phyloP scores from a whole-genome alignment of 2,888 invertebrate species.

The Conistra vaccinii region DNA sequence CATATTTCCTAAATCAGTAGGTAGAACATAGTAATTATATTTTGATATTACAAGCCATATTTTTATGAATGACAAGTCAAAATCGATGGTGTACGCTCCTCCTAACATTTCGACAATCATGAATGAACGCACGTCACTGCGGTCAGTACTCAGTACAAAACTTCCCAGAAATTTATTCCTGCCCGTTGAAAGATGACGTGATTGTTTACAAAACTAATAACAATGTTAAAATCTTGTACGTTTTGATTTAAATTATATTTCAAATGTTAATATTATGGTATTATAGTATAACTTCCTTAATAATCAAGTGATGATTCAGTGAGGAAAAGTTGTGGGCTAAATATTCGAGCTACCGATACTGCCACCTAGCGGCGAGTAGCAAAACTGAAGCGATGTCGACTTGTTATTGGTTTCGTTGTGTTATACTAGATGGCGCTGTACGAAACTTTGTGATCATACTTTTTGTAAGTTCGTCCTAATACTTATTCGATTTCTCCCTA shows the following conservation, averaged over 20 bases:
- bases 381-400: conserved; percentile 39
- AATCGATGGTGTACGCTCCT: not conserved
- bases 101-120: not conserved
- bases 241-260: not conserved
- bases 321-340: not conserved
- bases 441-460: not conserved
- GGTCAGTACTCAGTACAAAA: conserved; percentile 26
- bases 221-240: conserved; percentile 12
- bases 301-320: conserved; percentile 14
- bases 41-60: not conserved
- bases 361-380: conserved; percentile 68
- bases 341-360: not conserved
- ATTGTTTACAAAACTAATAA: conserved; percentile 28
- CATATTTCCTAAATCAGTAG: not conserved
- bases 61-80: conserved; percentile 4
- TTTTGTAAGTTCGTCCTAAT: not conserved
- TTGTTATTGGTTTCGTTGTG: conserved; percentile 27
- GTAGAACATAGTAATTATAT: not conserved
- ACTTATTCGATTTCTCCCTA: not conserved
- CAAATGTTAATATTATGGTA: not conserved
- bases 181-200: conserved; percentile 12
- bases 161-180: conserved; percentile 42
- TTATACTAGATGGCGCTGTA: conserved; percentile 75
- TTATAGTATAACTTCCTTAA: conserved; percentile 24
- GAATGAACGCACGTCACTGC: conserved; percentile 56